Conservation (phyloP, 2,888 invertebrate species). For the Nasonia oneida region DNA sequence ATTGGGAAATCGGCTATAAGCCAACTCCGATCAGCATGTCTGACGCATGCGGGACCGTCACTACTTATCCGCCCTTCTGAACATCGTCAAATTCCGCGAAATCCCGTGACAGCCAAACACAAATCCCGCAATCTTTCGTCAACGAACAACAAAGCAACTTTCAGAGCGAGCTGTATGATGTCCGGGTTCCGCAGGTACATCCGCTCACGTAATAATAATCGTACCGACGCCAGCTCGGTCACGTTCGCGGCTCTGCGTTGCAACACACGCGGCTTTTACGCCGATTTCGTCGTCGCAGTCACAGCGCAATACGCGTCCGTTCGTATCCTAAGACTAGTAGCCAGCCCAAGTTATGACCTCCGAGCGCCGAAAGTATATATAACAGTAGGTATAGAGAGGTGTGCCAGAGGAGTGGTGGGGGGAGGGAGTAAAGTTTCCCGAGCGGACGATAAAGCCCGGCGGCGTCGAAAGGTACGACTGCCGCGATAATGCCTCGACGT, state of each 20-base stretch:
- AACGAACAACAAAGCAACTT: background rate
- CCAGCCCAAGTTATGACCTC: background rate
- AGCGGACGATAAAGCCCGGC: slow-evolving; percentile 19
- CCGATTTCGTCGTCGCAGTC: background rate
- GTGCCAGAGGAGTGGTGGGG: background rate
- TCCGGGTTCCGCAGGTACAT: background rate
- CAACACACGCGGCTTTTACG: background rate
- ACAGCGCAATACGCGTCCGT: background rate
- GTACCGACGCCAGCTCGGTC: background rate
- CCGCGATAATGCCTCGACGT: background rate
- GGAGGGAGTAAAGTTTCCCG: slow-evolving; percentile 2
- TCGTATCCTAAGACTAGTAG: background rate
- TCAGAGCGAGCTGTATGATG: background rate
- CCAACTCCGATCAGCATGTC: background rate
- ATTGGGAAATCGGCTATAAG: too few species aligned
- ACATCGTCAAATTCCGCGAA: too few species aligned
- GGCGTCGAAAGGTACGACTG: background rate
- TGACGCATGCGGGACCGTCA: background rate
- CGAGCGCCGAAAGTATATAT: background rate
- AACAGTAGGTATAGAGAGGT: too few species aligned
- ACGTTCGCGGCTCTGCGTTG: background rate
- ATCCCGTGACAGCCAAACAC: too few species aligned
- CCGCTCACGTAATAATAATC: background rate
- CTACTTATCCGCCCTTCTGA: background rate
- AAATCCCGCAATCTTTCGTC: background rate